Evolutionary conservation across 2,797 vertebrate species (phyloP), one percentile per base, ranked within the genome.

Genomic region (Chloroceryle inda): DNA sequence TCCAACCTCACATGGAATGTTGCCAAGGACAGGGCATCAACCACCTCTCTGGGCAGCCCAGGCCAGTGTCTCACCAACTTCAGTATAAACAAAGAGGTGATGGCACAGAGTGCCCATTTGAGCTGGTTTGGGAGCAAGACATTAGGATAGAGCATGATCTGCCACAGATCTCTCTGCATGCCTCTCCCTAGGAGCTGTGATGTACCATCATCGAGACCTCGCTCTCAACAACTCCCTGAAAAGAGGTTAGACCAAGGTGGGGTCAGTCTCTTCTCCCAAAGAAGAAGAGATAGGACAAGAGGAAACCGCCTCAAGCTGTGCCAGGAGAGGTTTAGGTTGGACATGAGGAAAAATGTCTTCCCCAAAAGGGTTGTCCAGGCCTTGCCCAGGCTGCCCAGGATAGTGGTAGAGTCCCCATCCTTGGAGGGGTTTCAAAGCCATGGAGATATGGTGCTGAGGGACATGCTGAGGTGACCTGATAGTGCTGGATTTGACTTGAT

Each of bases 81-180:
- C 55, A 56, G 31, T 56, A 17, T 31, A 31, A 53, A 53, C 14
- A 50, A 50, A 52, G 26, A 35, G 27, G 24, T 61, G 64, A n/a
- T 2, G 9, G 8, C 15, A 4, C 31, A 69, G 37, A 21, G 6
- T 33, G 21, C 18, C 40, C 1, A 5, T 37, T 75, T 6, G 5
- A 47, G 26, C 15, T 16, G 44, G 8, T 71, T 50, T 66, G 56
- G 24, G 27, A 81, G 29, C 7, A n/a, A 55, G 29, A 45, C 40
- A 35, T 67, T 52, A 18, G 27, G 33, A 53, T 6, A 77, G 9
- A n/a, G 13, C 56, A 52, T 66, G 55, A 45, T 37, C 42, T 40
- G 4, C 37, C 23, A 18, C 0, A 10, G 40, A 12, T 55, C 31
- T 79, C 47, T 83, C 38, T 0, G 0, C 0, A 0, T 2, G 16